Percentiles rank a stretch among this genome's conserved stretches.
These are phyloP conservation scores for Calameuta filiformis DNA, from an alignment of 2,888 invertebrate genomes.

Conservation along the genomic window DNA sequence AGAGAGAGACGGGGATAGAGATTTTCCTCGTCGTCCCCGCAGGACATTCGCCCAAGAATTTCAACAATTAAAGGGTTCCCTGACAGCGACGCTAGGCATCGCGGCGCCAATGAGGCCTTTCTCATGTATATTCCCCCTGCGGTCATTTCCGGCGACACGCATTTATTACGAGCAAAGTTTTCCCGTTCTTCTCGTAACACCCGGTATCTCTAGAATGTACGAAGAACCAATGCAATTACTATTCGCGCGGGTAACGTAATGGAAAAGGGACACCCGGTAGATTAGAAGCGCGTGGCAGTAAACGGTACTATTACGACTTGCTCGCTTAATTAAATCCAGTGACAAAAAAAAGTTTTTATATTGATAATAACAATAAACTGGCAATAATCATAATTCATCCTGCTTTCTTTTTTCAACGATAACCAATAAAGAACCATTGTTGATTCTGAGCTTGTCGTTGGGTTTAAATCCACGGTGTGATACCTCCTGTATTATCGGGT, in stretches of 20 bases:
- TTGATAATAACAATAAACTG: too few species aligned
- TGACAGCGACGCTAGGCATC: slow-evolving; percentile 15
- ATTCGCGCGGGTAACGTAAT: background rate
- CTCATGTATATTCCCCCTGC: slow-evolving; percentile 12
- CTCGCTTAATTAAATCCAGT: too few species aligned
- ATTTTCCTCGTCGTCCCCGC: slow-evolving; percentile 7
- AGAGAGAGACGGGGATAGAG: background rate
- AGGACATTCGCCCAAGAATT: slow-evolving; percentile 42
- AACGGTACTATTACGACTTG: background rate
- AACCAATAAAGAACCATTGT: too few species aligned
- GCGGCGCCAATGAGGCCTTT: slow-evolving; percentile 2
- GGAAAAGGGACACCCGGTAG: background rate
- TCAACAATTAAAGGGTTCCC: slow-evolving; percentile 45
- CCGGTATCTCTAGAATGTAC: slow-evolving; percentile 2
- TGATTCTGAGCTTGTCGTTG: too few species aligned
- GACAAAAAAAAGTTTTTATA: too few species aligned
- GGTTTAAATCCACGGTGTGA: too few species aligned
- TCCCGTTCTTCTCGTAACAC: background rate
- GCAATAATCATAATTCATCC: too few species aligned
- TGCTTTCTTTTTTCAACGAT: too few species aligned
- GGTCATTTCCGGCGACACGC: slow-evolving; percentile 30
- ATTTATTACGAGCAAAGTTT: slow-evolving; percentile 28
- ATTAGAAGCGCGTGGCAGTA: background rate
- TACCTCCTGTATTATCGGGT: too few species aligned
- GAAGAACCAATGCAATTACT: background rate